Evolutionary conservation across 2,797 vertebrate genomes (phyloP).

Genomic region (Chiloscyllium punctatum): DNA sequence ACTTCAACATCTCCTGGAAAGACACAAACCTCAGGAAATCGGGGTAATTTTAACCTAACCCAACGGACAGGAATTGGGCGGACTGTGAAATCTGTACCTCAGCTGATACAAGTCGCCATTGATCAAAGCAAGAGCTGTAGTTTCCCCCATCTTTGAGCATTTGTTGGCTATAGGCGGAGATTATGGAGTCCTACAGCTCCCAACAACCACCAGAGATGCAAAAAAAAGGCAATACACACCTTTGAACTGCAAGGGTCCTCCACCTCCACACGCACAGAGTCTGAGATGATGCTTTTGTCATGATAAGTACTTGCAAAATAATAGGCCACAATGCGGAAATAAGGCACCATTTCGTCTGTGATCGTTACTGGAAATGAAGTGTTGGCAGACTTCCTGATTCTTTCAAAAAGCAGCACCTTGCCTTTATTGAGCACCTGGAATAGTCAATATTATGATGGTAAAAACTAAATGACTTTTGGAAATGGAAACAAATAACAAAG

Average conservation of each 20-base stretch:
- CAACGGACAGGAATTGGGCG: not conserved
- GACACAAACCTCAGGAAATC: not conserved
- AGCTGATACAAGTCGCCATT: not conserved
- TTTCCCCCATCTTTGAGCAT: not conserved
- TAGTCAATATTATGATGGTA: not conserved
- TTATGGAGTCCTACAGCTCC: not conserved
- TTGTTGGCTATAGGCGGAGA: not conserved
- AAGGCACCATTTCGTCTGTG: not conserved
- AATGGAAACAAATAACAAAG: not conserved
- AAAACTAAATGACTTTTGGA: not conserved
- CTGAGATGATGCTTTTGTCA: not conserved
- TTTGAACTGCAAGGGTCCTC: not conserved
- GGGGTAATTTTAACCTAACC: not conserved
- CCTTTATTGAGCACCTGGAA: not conserved
- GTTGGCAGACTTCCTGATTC: not conserved
- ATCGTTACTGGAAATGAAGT: not conserved
- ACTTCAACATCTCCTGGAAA: not conserved
- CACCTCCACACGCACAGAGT: not conserved
- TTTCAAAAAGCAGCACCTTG: not conserved
- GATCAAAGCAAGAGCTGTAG: not conserved
- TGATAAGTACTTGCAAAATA: not conserved
- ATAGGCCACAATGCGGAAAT: constrained; percentile 19
- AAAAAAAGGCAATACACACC: not conserved
- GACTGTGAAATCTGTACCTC: not conserved
- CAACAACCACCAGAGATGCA: not conserved